Conservation (phyloP, 1,140 invertebrate species). For the Drosophila azteca region DNA sequence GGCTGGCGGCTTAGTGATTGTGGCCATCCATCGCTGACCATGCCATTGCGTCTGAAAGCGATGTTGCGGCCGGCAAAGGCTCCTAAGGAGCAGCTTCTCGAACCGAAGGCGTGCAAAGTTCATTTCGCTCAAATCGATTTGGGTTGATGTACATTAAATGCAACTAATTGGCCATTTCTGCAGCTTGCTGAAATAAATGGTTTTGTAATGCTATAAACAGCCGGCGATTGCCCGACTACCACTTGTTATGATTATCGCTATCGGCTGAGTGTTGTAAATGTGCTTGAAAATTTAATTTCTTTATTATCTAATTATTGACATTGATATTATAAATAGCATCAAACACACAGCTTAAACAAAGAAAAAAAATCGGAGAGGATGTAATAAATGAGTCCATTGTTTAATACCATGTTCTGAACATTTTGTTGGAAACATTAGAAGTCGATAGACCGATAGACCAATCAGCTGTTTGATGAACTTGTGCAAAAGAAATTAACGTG, state of each 20-base stretch:
- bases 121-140: constrained; percentile 28
- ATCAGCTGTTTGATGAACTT: no score
- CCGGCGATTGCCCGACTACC: constrained; percentile 31
- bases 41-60: constrained; percentile 9
- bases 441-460: no score
- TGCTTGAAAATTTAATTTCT: no score
- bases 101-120: constrained; percentile 47
- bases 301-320: no score
- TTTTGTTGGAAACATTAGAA: no score
- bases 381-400: no score
- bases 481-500: no score
- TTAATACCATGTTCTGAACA: no score
- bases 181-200: background rate
- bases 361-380: no score
- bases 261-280: no score
- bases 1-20: constrained; percentile 1
- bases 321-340: no score
- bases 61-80: constrained; percentile 17
- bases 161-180: constrained; percentile 8
- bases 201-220: constrained; percentile 14
- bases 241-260: constrained; percentile 37
- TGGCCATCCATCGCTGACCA: constrained; percentile 22
- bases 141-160: background rate
- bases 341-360: no score
- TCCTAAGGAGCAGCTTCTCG: constrained; percentile 19